These are phyloP conservation scores for Drosophila mimica DNA, from an alignment of 2,888 invertebrate genomes.

Conservation along the genomic window DNA sequence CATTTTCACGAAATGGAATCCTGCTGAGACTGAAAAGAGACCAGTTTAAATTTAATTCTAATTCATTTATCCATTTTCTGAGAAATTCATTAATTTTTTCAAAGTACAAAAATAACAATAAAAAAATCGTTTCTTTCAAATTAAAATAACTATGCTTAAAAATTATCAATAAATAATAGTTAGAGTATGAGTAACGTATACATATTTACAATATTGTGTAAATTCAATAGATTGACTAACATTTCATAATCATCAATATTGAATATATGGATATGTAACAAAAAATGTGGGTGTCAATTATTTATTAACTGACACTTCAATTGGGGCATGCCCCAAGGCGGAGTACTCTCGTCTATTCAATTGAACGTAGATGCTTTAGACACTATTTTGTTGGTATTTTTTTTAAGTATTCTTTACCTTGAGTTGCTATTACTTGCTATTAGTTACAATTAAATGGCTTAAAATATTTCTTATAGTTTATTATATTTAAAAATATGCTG, in stretches of 20 bases:
- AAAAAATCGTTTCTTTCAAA: neutral
- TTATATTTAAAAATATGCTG: neutral
- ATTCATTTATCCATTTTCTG: neutral
- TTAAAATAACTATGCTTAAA: neutral
- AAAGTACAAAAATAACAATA: neutral
- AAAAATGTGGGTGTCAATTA: no score
- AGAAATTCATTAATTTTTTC: neutral
- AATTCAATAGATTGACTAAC: neutral
- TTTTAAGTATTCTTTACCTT: neutral
- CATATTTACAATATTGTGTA: neutral
- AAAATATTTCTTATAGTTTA: neutral
- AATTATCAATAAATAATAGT: neutral
- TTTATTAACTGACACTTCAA: no score
- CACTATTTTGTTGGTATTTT: neutral
- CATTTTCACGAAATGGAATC: conserved; percentile 15
- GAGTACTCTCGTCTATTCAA: no score
- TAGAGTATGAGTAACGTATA: neutral
- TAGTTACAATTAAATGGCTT: neutral
- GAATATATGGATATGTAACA: no score
- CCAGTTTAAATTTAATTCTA: neutral
- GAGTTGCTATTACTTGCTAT: neutral
- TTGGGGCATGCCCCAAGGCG: no score
- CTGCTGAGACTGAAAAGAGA: neutral
- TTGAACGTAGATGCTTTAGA: no score
- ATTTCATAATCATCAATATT: neutral